Evolutionary conservation across 2,797 vertebrate species (phyloP).

Genomic region (Protosalanx chinensis): DNA sequence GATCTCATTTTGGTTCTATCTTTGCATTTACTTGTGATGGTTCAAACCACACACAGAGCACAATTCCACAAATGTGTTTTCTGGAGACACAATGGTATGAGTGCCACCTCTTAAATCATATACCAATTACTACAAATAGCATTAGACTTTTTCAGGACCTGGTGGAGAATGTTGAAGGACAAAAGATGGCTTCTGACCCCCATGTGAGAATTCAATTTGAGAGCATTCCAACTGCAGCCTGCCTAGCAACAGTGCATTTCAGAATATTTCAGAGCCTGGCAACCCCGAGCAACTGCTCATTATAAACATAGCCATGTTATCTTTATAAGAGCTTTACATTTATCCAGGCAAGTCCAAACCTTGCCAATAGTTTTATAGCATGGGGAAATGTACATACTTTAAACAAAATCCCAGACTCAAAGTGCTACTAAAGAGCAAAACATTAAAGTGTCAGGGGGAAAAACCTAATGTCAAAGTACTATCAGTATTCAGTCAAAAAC

Average conservation of each 20-base stretch:
- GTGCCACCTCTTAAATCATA: conserved; percentile 29
- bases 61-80: conserved; percentile 17
- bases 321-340: conserved; percentile 26
- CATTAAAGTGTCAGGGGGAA: neutral
- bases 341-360: conserved; percentile 3
- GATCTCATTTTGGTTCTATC: neutral
- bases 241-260: conserved; percentile 51
- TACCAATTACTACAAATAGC: conserved; percentile 40
- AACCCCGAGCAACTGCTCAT: conserved; percentile 37
- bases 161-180: conserved; percentile 32
- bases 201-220: conserved; percentile 46
- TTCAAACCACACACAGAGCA: neutral
- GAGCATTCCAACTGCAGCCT: conserved; percentile 43
- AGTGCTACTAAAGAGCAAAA: neutral
- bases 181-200: conserved; percentile 47
- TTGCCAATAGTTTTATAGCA: conserved; percentile 10
- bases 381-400: neutral
- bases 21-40: neutral
- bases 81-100: conserved; percentile 9
- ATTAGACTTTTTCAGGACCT: conserved; percentile 28
- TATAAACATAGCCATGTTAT: conserved; percentile 40
- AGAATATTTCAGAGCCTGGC: conserved; percentile 41
- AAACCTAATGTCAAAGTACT: neutral
- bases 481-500: no score
- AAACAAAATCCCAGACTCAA: neutral